phyloP scores from a whole-genome alignment of 2,113 vertebrate genomes.

The Hystrix cristata region DNA sequence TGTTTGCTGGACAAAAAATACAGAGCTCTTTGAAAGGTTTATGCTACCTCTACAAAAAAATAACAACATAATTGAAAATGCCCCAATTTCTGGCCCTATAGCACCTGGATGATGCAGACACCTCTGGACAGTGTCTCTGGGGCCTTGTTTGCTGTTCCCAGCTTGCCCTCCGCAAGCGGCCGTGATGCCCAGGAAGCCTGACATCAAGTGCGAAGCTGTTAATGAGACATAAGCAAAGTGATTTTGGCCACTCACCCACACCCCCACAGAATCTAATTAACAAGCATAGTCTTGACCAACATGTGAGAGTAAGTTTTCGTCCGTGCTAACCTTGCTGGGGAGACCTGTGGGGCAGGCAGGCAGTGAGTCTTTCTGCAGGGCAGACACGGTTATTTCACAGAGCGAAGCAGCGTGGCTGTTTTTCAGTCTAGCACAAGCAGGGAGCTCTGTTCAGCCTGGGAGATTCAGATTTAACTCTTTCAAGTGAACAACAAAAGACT shows the following conservation, averaged over 20 bases:
- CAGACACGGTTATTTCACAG: not conserved
- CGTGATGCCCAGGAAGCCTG: not conserved
- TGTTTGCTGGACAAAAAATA: slow-evolving; percentile 9
- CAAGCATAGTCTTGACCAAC: slow-evolving; percentile 11
- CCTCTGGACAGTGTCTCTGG: not conserved
- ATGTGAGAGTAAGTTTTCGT: not conserved
- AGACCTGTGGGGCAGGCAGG: not conserved
- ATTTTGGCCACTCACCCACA: not conserved
- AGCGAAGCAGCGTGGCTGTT: not conserved
- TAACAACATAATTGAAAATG: not conserved
- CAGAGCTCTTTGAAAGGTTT: not conserved
- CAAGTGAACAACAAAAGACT: not conserved
- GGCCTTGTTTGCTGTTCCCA: not conserved
- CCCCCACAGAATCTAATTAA: slow-evolving; percentile 24
- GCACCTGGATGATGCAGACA: not conserved
- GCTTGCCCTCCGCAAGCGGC: not conserved
- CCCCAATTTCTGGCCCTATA: not conserved
- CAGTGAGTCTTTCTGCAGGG: not conserved
- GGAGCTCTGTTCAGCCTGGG: not conserved
- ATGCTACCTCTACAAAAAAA: not conserved
- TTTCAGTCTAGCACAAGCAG: not conserved
- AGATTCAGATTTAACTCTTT: slow-evolving; percentile 18
- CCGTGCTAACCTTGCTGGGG: not conserved
- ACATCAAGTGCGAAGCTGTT: slow-evolving; percentile 36
- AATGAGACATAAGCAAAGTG: slow-evolving; percentile 59